Percentiles rank a stretch among this genome's conserved stretches.
phyloP scores from a whole-genome alignment of 2,888 invertebrate species.

The Watsonalla cultraria region DNA sequence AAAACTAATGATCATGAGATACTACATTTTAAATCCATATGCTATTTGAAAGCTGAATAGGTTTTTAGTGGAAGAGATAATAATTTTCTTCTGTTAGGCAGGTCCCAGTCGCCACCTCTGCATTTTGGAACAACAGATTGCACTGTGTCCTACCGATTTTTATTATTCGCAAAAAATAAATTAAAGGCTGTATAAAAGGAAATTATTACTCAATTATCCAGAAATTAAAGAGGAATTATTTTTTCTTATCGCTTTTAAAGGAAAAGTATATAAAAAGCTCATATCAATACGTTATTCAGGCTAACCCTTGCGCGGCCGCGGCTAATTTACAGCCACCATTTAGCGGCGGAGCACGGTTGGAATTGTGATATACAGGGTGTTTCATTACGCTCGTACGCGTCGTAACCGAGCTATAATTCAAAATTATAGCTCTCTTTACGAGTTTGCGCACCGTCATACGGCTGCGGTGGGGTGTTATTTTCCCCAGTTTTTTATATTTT shows the following conservation, averaged over 20 bases:
- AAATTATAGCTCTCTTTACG: conserved; percentile 64
- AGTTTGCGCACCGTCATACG: conserved; percentile 26
- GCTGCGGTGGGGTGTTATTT: conserved; percentile 29
- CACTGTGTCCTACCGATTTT: no score
- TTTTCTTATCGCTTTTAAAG: background rate
- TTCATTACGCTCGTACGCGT: conserved; percentile 61
- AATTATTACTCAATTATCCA: no score
- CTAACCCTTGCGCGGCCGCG: conserved; percentile 26
- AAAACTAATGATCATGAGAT: no score
- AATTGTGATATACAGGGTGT: conserved; percentile 67
- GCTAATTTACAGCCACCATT: conserved; percentile 59
- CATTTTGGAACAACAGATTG: no score
- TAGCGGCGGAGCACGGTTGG: conserved; percentile 47
- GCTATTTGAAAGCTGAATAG: no score
- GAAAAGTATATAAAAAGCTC: background rate
- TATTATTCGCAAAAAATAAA: no score
- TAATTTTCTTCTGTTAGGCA: no score
- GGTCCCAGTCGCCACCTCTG: no score
- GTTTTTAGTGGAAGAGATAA: no score
- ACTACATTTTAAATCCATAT: no score
- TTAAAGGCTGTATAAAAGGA: no score
- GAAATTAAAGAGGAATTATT: no score
- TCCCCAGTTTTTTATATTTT: conserved; percentile 16
- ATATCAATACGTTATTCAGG: background rate
- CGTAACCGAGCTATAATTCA: conserved; percentile 61